A percentile compares a stretch with the other conserved stretches of the same genome.
phyloP scores from a whole-genome alignment of 2,888 invertebrate genomes.

The Caenorhabditis sp. region DNA sequence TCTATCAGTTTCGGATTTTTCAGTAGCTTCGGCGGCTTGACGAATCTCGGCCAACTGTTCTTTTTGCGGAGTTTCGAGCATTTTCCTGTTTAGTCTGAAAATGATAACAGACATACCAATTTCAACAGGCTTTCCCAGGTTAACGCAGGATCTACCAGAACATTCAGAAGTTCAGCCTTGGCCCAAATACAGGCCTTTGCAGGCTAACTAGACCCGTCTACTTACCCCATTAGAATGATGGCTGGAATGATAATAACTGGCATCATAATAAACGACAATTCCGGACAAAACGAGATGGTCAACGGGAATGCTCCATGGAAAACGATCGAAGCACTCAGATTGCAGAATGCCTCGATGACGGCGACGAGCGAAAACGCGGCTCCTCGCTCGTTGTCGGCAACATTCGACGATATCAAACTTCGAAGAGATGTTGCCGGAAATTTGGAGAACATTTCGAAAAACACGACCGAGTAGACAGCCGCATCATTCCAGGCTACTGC shows the following conservation, averaged over 20 bases:
- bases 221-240: slow-evolving; percentile 38
- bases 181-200: too few relatives aligned
- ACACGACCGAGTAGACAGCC: slow-evolving; percentile 33
- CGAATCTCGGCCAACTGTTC: not conserved
- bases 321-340: slow-evolving; percentile 42
- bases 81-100: slow-evolving; percentile 2
- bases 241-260: slow-evolving; percentile 40
- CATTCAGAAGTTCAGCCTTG: too few relatives aligned
- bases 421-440: slow-evolving; percentile 51
- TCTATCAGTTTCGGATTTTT: slow-evolving; percentile 3
- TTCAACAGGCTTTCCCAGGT: too few relatives aligned
- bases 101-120: too few relatives aligned
- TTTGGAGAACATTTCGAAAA: slow-evolving; percentile 48
- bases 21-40: not conserved
- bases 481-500: slow-evolving; percentile 25
- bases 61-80: not conserved
- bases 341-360: slow-evolving; percentile 45
- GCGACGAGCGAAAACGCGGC: slow-evolving; percentile 47
- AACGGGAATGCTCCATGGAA: slow-evolving; percentile 51
- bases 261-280: slow-evolving; percentile 54
- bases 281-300: slow-evolving; percentile 47
- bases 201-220: not conserved
- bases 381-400: slow-evolving; percentile 38
- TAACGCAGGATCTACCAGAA: too few relatives aligned
- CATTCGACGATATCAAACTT: slow-evolving; percentile 45